These are phyloP conservation scores for Otis tarda DNA, from an alignment of 2,113 vertebrate species.

Conservation along the genomic window DNA sequence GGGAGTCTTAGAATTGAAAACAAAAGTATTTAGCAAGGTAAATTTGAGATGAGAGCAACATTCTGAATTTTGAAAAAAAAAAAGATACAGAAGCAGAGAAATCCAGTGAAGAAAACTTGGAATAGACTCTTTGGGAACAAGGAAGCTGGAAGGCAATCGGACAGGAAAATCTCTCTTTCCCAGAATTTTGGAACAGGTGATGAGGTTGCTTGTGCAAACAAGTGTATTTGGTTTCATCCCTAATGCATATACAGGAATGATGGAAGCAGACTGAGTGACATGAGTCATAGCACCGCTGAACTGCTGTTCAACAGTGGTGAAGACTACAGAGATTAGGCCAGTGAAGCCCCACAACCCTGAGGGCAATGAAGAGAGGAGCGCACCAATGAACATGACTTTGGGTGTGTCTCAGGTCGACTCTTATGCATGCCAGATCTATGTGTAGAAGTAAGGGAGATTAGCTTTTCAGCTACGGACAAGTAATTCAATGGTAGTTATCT, in stretches of 20 bases:
- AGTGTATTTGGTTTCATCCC: background rate
- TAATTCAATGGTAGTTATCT: background rate
- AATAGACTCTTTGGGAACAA: background rate
- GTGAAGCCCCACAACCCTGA: background rate
- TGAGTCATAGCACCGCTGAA: fast-evolving
- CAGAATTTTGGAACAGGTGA: background rate
- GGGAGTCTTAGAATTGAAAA: conserved; percentile 15
- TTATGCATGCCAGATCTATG: background rate
- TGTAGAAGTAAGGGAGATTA: background rate
- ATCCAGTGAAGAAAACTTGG: background rate
- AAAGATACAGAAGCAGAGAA: background rate
- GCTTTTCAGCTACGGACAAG: background rate
- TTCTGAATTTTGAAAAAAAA: background rate
- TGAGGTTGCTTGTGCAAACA: background rate
- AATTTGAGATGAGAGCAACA: background rate
- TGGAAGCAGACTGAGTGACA: background rate
- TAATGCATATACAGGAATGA: background rate
- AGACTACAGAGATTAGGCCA: background rate
- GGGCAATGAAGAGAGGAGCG: background rate
- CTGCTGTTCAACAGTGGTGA: background rate
- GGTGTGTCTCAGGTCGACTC: background rate
- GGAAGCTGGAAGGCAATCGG: background rate
- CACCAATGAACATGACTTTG: background rate
- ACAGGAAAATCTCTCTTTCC: background rate
- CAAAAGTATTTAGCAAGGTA: background rate